Evolutionary conservation across 2,113 vertebrate genomes (phyloP).

Genomic region (Ochotona curzoniae): DNA sequence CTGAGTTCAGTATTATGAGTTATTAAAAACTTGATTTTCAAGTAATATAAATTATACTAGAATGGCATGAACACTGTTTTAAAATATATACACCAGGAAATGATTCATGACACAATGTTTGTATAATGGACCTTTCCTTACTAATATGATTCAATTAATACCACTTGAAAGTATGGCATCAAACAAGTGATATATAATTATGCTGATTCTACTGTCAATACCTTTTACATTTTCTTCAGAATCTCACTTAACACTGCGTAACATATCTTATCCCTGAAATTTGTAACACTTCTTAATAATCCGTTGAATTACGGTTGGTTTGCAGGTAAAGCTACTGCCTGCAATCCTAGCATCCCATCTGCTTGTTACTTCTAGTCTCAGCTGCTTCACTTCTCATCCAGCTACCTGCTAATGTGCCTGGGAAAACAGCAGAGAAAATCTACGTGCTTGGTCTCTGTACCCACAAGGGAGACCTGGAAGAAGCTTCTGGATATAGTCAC

Average conservation of each 20-base stretch:
- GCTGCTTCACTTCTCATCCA: no score
- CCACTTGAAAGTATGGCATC: constrained; percentile 49
- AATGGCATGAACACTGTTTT: constrained; percentile 60
- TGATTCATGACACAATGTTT: constrained; percentile 39
- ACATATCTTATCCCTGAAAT: constrained; percentile 41
- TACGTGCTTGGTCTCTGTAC: no score
- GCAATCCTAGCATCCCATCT: no score
- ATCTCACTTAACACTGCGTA: background rate
- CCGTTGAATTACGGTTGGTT: background rate
- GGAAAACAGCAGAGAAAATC: no score
- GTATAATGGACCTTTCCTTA: constrained; percentile 61
- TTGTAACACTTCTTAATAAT: constrained; percentile 35
- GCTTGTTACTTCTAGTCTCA: no score
- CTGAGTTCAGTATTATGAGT: constrained; percentile 17
- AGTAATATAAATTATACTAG: constrained; percentile 38
- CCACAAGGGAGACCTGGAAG: no score
- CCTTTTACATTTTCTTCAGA: constrained; percentile 1
- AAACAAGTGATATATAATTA: background rate
- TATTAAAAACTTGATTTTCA: constrained; percentile 32
- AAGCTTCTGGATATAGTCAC: no score
- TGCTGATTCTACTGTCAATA: background rate
- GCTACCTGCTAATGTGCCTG: no score
- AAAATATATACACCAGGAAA: constrained; percentile 46
- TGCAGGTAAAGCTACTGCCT: no score
- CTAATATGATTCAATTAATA: constrained; percentile 56